These are phyloP conservation scores for Labeo catla DNA, from an alignment of 2,113 vertebrate species.

Conservation along the genomic window DNA sequence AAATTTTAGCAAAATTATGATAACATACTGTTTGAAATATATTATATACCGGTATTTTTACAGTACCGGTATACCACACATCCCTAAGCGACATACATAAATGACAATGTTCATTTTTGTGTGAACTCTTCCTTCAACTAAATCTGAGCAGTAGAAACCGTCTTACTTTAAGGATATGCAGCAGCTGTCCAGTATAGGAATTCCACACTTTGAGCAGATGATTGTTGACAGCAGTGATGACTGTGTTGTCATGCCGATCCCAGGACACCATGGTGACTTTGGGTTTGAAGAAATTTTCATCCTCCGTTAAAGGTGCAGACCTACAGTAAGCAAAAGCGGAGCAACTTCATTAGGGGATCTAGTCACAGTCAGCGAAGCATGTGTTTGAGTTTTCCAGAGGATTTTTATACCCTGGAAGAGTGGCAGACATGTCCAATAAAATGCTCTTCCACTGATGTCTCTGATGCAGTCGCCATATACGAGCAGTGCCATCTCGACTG, in stretches of 20 bases:
- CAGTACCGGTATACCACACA: too few species aligned
- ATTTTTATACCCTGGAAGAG: conserved; percentile 81
- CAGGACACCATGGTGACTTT: conserved; percentile 99
- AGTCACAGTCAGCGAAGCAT: background rate
- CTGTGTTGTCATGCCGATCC: conserved; percentile 92
- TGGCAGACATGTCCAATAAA: conserved; percentile 89
- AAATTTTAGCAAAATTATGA: too few species aligned
- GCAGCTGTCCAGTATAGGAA: conserved; percentile 90
- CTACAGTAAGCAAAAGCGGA: conserved; percentile 52
- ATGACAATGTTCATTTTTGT: too few species aligned
- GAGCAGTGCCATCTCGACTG: conserved; percentile 93
- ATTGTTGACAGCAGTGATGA: conserved; percentile 95
- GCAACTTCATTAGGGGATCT: background rate
- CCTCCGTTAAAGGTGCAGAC: conserved; percentile 74
- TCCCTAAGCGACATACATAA: too few species aligned
- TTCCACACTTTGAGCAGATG: conserved; percentile 98
- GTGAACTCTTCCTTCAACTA: background rate
- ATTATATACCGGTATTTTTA: too few species aligned
- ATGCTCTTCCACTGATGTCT: conserved; percentile 89
- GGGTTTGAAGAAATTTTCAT: conserved; percentile 90
- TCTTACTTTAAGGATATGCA: conserved; percentile 90
- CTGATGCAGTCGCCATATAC: conserved; percentile 91
- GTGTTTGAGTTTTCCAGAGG: background rate
- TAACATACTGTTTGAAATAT: too few species aligned
- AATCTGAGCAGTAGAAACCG: too few species aligned